These are phyloP conservation scores for Hippocampus kuda DNA, from an alignment of 2,797 vertebrate genomes.

Conservation along the genomic window DNA sequence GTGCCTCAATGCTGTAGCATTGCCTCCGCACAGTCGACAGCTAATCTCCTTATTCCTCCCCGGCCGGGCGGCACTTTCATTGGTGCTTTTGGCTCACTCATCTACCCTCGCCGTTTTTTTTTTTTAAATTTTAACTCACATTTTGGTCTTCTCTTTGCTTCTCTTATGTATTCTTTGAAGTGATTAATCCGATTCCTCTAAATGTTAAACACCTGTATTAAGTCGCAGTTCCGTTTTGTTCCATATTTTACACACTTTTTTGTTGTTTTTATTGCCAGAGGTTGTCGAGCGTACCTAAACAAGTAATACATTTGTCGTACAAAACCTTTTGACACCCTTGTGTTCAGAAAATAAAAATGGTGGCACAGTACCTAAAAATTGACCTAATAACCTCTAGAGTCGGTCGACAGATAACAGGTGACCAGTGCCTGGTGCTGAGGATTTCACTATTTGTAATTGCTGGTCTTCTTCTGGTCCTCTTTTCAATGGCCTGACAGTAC, in stretches of 20 bases:
- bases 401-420: too few species aligned
- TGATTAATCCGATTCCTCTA: background rate
- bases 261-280: background rate
- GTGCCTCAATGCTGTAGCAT: constrained; percentile 37
- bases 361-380: background rate
- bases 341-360: too few species aligned
- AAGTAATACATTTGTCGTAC: background rate
- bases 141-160: constrained; percentile 1
- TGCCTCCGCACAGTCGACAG: constrained; percentile 41
- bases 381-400: too few species aligned
- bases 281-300: background rate
- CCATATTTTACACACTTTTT: background rate
- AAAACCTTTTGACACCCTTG: background rate
- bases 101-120: constrained; percentile 21
- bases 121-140: constrained; percentile 6
- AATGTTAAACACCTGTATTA: background rate
- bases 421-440: too few species aligned
- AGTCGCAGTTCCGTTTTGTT: background rate
- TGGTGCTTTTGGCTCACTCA: constrained; percentile 40
- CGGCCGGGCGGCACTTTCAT: constrained; percentile 41
- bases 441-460: too few species aligned
- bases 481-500: too few species aligned
- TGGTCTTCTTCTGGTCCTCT: too few species aligned
- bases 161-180: background rate
- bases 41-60: constrained; percentile 59